These are phyloP conservation scores for Habropoda laboriosa DNA, from an alignment of 1,140 invertebrate species.

Conservation along the genomic window DNA sequence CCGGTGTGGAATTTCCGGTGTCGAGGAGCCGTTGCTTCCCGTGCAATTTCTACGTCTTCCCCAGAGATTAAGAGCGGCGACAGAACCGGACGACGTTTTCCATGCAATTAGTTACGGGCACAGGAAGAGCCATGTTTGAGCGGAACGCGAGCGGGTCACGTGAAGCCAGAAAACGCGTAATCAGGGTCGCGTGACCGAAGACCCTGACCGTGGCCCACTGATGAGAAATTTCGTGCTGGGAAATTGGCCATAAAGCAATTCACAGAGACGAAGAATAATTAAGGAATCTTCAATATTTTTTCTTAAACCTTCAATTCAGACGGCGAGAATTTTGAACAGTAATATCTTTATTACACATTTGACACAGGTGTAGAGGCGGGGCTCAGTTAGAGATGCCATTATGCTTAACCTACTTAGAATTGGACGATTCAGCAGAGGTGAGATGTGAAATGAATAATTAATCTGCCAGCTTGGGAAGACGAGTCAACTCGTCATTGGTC, in stretches of 20 bases:
- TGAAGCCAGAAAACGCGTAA: slow-evolving; percentile 28
- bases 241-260: neutral
- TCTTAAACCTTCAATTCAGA: too few relatives aligned
- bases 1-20: slow-evolving; percentile 26
- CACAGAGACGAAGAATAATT: neutral
- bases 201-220: slow-evolving; percentile 29
- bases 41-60: slow-evolving; percentile 27
- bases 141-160: neutral
- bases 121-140: neutral
- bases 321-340: too few relatives aligned
- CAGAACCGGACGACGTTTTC: slow-evolving; percentile 10
- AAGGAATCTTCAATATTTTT: too few relatives aligned
- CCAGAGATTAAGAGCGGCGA: neutral
- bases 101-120: slow-evolving; percentile 8
- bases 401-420: too few relatives aligned
- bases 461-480: too few relatives aligned
- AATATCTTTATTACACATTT: too few relatives aligned
- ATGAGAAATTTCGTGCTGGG: neutral
- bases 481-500: too few relatives aligned
- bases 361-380: too few relatives aligned
- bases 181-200: slow-evolving; percentile 34
- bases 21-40: neutral
- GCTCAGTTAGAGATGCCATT: too few relatives aligned
- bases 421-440: too few relatives aligned
- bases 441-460: too few relatives aligned